Evolutionary conservation across 2,888 invertebrate genomes (phyloP).

Genomic region (Eupithecia pulchellata): DNA sequence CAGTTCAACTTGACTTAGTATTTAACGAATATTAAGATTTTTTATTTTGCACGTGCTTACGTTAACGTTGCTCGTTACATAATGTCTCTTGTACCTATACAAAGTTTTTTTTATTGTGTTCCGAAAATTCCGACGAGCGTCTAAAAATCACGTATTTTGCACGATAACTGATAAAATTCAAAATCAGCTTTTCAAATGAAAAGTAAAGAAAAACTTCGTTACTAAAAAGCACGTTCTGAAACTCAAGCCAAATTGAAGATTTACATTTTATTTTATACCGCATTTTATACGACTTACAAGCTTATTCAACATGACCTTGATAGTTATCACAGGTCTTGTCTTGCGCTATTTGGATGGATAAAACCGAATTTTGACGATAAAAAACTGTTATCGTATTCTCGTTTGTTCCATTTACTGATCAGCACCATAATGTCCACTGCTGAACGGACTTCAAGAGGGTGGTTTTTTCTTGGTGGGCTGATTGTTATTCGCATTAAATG

Average conservation of each 20-base stretch:
- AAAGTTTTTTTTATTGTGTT: background rate
- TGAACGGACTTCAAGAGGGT: background rate
- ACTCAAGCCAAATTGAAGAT: constrained; percentile 19
- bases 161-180: background rate
- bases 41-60: background rate
- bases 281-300: constrained; percentile 13
- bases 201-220: constrained; percentile 21
- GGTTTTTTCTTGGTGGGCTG: no score
- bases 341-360: background rate
- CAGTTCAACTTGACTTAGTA: no score
- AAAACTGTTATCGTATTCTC: background rate
- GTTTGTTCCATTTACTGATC: background rate
- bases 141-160: background rate
- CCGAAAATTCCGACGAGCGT: background rate
- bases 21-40: no score
- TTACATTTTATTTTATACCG: no score
- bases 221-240: constrained; percentile 15
- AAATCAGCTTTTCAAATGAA: constrained; percentile 5
- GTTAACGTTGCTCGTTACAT: no score
- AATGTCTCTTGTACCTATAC: background rate
- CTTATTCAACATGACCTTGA: background rate
- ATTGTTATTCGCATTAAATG: no score
- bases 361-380: background rate
- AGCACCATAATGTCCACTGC: background rate
- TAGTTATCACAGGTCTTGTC: background rate